Evolutionary conservation across 2,888 invertebrate genomes (phyloP).

Genomic region (Dromius quadrimaculatus): DNA sequence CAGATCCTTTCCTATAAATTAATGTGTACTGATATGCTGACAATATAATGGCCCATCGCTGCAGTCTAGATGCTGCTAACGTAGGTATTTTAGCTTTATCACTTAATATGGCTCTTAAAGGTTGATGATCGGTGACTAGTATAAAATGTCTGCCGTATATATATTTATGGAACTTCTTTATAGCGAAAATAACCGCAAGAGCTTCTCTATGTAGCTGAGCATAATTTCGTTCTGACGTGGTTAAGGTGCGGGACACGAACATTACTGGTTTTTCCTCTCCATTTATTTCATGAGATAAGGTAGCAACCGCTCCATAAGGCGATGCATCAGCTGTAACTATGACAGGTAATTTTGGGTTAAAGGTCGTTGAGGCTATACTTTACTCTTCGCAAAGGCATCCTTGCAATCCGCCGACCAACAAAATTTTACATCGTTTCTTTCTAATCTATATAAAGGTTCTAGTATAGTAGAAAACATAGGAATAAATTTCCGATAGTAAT

Average conservation of each 20-base stretch:
- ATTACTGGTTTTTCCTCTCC: slow-evolving; percentile 57
- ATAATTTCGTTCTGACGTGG: slow-evolving; percentile 58
- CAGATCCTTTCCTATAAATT: not conserved
- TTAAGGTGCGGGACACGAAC: slow-evolving; percentile 58
- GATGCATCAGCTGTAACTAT: slow-evolving; percentile 57
- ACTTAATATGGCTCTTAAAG: slow-evolving; percentile 26
- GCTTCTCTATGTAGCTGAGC: slow-evolving; percentile 59
- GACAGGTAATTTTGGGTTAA: slow-evolving; percentile 52
- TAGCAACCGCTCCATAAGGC: slow-evolving; percentile 57
- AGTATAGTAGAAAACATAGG: slow-evolving; percentile 52
- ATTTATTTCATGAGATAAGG: slow-evolving; percentile 56
- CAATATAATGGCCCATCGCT: not conserved
- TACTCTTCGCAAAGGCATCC: slow-evolving; percentile 53
- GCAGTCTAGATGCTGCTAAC: not conserved
- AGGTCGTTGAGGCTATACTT: slow-evolving; percentile 53
- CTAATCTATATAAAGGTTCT: slow-evolving; percentile 51
- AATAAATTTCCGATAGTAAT: slow-evolving; percentile 54
- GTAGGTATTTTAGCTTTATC: not conserved
- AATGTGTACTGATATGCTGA: not conserved
- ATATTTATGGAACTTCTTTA: slow-evolving; percentile 60
- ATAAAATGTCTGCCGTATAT: slow-evolving; percentile 59
- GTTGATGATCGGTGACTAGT: slow-evolving; percentile 60
- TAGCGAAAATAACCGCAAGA: slow-evolving; percentile 59
- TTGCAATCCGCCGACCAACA: not conserved
- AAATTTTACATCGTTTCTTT: slow-evolving; percentile 50